These are phyloP conservation scores for Megaceryle torquata DNA, from an alignment of 2,113 vertebrate genomes.

Conservation along the genomic window DNA sequence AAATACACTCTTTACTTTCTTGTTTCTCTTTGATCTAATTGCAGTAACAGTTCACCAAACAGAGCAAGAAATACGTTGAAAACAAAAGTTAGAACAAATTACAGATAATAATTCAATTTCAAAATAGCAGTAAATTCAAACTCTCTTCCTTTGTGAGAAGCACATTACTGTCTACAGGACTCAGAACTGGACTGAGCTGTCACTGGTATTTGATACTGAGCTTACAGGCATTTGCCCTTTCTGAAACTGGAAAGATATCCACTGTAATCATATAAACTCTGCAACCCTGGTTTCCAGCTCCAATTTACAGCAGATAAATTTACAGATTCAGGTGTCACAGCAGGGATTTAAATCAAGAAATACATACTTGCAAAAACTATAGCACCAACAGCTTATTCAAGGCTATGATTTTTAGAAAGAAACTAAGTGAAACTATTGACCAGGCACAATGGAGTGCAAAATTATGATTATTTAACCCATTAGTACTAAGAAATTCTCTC, in stretches of 20 bases:
- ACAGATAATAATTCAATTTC: background rate
- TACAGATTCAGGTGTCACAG: slow-evolving; percentile 22
- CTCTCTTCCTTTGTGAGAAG: background rate
- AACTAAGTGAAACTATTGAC: background rate
- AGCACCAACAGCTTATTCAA: background rate
- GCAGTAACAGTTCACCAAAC: background rate
- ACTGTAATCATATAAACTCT: slow-evolving; percentile 37
- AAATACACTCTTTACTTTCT: background rate
- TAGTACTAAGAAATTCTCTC: background rate
- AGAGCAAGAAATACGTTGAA: background rate
- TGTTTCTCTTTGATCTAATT: background rate
- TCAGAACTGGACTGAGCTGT: background rate
- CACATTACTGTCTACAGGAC: background rate
- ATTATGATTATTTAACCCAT: background rate
- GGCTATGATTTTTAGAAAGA: background rate
- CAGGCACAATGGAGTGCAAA: background rate
- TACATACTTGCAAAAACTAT: background rate
- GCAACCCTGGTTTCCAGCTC: slow-evolving; percentile 46
- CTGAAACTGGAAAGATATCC: slow-evolving; percentile 54
- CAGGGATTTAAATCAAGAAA: slow-evolving; percentile 6
- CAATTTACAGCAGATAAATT: slow-evolving; percentile 38
- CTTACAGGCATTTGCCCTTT: slow-evolving; percentile 62
- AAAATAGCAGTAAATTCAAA: background rate
- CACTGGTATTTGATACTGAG: slow-evolving; percentile 43
- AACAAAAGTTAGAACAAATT: background rate